Conservation (phyloP, 2,113 vertebrate genomes). For the Chelonoidis abingdonii region DNA sequence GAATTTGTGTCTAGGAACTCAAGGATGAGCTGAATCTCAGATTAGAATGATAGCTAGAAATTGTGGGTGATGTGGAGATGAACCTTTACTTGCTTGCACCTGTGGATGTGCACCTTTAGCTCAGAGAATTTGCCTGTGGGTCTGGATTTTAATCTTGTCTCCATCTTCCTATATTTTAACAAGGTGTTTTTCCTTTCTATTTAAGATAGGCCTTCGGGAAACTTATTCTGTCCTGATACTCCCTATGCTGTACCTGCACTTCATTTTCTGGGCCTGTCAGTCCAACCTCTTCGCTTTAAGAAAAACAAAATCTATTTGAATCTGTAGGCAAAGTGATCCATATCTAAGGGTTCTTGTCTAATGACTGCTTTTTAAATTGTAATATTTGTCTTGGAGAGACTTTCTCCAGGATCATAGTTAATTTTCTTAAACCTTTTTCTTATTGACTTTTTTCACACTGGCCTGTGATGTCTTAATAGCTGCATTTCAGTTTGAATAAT, state of each 20-base stretch:
- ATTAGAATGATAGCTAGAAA: not conserved
- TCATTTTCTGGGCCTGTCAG: not conserved
- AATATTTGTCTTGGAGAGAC: constrained; percentile 23
- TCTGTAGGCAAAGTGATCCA: not conserved
- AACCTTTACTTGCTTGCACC: not conserved
- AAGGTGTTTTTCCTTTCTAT: not conserved
- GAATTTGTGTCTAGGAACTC: not conserved
- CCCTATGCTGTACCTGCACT: not conserved
- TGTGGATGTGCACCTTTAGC: not conserved
- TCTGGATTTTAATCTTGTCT: not conserved
- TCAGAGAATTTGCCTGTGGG: not conserved
- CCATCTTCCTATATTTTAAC: not conserved
- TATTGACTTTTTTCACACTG: not conserved
- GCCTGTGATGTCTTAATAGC: not conserved
- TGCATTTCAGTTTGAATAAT: constrained; percentile 17
- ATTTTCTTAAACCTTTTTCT: constrained; percentile 45
- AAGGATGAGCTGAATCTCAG: not conserved
- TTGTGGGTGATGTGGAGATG: not conserved
- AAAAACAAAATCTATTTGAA: fast-evolving
- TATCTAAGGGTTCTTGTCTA: not conserved
- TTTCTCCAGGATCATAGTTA: constrained; percentile 39
- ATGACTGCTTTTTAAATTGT: not conserved
- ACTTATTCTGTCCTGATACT: not conserved
- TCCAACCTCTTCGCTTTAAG: not conserved
- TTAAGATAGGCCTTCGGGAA: not conserved